Evolutionary conservation across 2,113 vertebrate species (phyloP).

Genomic region (Micromys minutus): DNA sequence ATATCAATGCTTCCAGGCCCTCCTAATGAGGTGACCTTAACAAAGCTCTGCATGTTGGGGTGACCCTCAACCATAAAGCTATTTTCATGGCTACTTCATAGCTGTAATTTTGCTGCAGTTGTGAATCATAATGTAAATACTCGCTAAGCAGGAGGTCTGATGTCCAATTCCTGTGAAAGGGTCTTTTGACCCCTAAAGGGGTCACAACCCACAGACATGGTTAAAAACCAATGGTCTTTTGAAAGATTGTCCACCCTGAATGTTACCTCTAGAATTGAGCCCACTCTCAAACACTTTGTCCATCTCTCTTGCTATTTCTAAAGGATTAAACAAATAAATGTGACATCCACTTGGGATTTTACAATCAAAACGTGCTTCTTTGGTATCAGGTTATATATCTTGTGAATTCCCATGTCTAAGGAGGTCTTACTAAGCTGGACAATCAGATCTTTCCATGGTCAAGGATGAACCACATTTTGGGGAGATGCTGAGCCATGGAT

Average conservation of each 20-base stretch:
- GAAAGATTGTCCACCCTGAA: not conserved
- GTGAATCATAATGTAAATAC: not conserved
- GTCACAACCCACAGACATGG: not conserved
- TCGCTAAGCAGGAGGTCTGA: not conserved
- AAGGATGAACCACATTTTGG: not conserved
- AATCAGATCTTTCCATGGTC: not conserved
- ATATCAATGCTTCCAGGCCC: conserved; percentile 54
- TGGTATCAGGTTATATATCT: not conserved
- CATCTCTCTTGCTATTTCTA: not conserved
- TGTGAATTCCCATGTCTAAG: not conserved
- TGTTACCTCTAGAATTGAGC: conserved; percentile 61
- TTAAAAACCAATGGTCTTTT: not conserved
- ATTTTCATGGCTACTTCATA: not conserved
- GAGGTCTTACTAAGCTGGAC: conserved; percentile 5
- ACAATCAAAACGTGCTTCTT: not conserved
- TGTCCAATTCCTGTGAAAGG: not conserved
- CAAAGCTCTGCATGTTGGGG: not conserved
- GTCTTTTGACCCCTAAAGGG: not conserved
- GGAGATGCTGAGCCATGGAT: not conserved
- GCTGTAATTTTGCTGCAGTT: not conserved
- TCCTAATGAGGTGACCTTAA: not conserved
- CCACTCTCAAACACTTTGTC: conserved; percentile 25
- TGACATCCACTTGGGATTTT: conserved; percentile 15
- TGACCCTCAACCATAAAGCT: no score
- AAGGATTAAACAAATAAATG: conserved; percentile 44